These are phyloP conservation scores for Drosophila rellima DNA, from an alignment of 2,888 invertebrate species.

Conservation along the genomic window DNA sequence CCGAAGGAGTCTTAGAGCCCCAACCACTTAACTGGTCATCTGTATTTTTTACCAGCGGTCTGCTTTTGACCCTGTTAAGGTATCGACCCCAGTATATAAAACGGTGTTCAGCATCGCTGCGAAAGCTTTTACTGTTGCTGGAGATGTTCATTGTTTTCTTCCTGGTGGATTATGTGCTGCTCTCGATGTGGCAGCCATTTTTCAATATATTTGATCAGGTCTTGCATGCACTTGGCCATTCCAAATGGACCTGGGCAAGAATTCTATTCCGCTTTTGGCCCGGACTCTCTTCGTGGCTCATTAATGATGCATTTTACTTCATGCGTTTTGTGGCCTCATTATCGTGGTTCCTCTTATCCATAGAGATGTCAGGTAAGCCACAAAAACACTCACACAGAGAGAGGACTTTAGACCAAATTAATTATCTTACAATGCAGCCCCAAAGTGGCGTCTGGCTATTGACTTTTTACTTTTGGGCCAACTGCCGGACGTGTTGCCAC, in stretches of 20 bases:
- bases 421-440: slow-evolving; percentile 23
- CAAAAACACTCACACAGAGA: neutral
- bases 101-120: neutral
- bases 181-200: slow-evolving; percentile 50
- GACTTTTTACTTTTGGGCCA: slow-evolving; percentile 52
- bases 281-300: slow-evolving; percentile 38
- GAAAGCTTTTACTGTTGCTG: slow-evolving; percentile 27
- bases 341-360: slow-evolving; percentile 34
- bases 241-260: slow-evolving; percentile 19
- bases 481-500: slow-evolving; percentile 29
- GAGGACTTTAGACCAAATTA: neutral
- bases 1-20: slow-evolving; percentile 20
- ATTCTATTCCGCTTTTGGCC: slow-evolving; percentile 34
- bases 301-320: slow-evolving; percentile 37
- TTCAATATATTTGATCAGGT: slow-evolving; percentile 32
- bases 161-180: slow-evolving; percentile 41
- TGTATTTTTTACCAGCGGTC: slow-evolving; percentile 34
- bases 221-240: slow-evolving; percentile 21
- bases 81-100: slow-evolving; percentile 37
- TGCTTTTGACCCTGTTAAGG: slow-evolving; percentile 37
- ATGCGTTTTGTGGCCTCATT: slow-evolving; percentile 43
- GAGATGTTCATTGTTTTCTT: slow-evolving; percentile 47
- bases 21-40: slow-evolving; percentile 32
- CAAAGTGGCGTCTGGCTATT: slow-evolving; percentile 50
- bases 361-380: slow-evolving; percentile 41